Percentiles rank a stretch among this genome's conserved stretches.
Conservation (phyloP, 2,113 vertebrate genomes). For the Tursiops truncatus region DNA sequence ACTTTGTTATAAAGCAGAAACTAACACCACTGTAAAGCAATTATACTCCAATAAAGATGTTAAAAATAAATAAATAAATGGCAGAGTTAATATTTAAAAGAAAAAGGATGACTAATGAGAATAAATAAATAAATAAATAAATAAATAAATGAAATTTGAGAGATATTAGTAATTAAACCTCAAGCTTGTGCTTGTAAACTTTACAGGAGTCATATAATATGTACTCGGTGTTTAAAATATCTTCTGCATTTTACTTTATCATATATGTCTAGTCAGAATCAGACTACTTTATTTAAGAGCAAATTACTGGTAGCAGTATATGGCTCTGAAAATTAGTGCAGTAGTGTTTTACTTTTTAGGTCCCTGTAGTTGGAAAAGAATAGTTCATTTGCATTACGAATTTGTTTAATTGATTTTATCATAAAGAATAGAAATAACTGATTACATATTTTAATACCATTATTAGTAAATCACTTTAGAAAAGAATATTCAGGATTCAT, state of each 20-base stretch:
- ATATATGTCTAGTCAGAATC: conserved; percentile 56
- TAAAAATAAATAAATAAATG: too few relatives aligned
- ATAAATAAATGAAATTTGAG: conserved; percentile 11
- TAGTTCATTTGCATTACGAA: conserved; percentile 59
- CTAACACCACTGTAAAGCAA: too few relatives aligned
- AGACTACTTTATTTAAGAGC: conserved; percentile 29
- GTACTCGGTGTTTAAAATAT: conserved; percentile 55
- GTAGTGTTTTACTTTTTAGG: background rate
- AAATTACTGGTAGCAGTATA: conserved; percentile 56
- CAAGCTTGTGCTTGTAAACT: conserved; percentile 49
- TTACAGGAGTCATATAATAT: conserved; percentile 49
- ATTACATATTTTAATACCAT: conserved; percentile 22
- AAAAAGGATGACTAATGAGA: too few relatives aligned
- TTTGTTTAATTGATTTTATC: conserved; percentile 58
- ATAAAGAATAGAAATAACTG: conserved; percentile 51
- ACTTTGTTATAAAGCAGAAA: too few relatives aligned
- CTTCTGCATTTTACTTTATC: background rate
- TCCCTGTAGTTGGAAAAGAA: conserved; percentile 21
- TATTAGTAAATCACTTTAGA: conserved; percentile 28
- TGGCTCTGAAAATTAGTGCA: background rate
- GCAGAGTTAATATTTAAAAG: too few relatives aligned
- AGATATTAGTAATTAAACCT: conserved; percentile 60
- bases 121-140: background rate
- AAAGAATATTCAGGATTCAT: conserved; percentile 42
- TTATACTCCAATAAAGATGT: too few relatives aligned